Conservation (phyloP, 2,888 invertebrate species). For the Habroteleia sp. region DNA sequence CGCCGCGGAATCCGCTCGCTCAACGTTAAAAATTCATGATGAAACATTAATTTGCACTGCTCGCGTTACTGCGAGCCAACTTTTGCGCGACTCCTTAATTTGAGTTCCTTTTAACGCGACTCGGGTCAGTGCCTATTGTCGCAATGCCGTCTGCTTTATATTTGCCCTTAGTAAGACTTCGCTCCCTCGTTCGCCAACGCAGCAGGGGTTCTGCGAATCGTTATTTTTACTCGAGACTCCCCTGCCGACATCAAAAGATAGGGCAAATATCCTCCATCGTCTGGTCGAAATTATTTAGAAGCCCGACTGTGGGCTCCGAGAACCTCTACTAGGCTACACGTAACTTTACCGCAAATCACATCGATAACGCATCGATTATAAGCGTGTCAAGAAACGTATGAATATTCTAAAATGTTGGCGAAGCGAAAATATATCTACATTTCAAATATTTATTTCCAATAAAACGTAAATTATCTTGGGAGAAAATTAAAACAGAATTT, state of each 20-base stretch:
- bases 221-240: slow-evolving; percentile 65
- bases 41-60: slow-evolving; percentile 14
- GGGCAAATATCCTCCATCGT: slow-evolving; percentile 65
- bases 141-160: slow-evolving; percentile 61
- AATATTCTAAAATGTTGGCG: too few relatives aligned
- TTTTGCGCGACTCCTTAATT: slow-evolving; percentile 46
- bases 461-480: too few relatives aligned
- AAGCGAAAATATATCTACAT: too few relatives aligned
- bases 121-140: slow-evolving; percentile 53
- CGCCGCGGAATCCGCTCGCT: background rate
- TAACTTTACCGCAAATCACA: slow-evolving; percentile 42
- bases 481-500: too few relatives aligned
- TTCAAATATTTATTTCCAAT: too few relatives aligned
- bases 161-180: slow-evolving; percentile 63
- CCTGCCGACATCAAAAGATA: slow-evolving; percentile 64
- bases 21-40: background rate
- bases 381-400: slow-evolving; percentile 4
- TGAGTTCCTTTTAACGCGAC: slow-evolving; percentile 31
- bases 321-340: slow-evolving; percentile 24
- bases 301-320: slow-evolving; percentile 63
- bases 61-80: slow-evolving; percentile 5
- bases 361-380: slow-evolving; percentile 42
- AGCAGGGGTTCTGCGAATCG: slow-evolving; percentile 66
- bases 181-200: slow-evolving; percentile 58
- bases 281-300: slow-evolving; percentile 73